Percentiles rank a stretch among this genome's conserved stretches.
Evolutionary conservation across 2,113 vertebrate genomes (phyloP).

Genomic region (Pithys albifrons): DNA sequence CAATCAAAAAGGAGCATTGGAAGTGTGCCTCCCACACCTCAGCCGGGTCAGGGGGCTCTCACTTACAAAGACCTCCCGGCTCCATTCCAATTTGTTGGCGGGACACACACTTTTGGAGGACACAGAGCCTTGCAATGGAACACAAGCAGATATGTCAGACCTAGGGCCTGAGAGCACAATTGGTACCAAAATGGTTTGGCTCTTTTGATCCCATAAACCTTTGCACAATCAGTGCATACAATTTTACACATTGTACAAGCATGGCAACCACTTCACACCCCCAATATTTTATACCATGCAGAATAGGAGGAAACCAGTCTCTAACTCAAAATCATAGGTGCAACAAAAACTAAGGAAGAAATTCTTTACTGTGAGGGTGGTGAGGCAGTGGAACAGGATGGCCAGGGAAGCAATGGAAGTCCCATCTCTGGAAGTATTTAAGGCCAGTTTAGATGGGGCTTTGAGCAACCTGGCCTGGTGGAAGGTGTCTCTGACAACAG

Average conservation of each 20-base stretch:
- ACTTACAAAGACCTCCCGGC: background rate
- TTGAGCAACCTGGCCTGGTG: background rate
- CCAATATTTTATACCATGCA: background rate
- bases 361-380: background rate
- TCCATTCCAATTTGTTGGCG: background rate
- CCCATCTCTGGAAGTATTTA: background rate
- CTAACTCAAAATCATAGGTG: background rate
- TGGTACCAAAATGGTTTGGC: background rate
- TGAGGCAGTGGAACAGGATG: background rate
- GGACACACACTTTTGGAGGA: background rate
- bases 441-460: background rate
- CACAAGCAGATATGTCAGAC: background rate
- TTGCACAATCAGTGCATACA: background rate
- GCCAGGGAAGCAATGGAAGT: background rate
- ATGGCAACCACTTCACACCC: background rate
- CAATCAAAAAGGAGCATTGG: background rate
- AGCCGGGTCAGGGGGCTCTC: background rate
- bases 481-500: background rate
- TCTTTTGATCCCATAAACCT: background rate
- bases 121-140: background rate
- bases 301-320: background rate
- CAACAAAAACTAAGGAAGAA: background rate
- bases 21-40: background rate
- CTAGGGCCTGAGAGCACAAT: rapidly evolving
- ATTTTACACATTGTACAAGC: background rate